Conservation (phyloP, 1,140 invertebrate species). For the Cylas formicarius region DNA sequence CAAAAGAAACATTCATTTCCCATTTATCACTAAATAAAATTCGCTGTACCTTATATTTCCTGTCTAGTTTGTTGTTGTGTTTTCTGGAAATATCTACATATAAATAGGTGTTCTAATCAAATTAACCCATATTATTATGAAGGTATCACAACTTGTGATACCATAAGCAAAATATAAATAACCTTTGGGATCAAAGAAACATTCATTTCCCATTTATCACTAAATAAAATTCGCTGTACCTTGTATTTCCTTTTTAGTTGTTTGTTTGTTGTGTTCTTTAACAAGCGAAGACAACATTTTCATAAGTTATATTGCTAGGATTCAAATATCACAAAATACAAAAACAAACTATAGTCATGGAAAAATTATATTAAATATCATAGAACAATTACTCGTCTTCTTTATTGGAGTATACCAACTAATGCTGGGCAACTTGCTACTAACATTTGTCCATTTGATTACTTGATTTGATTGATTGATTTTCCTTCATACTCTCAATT, state of each 20-base stretch:
- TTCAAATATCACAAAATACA: no score
- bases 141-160: constrained; percentile 17
- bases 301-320: no score
- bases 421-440: no score
- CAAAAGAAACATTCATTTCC: constrained; percentile 4
- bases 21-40: constrained; percentile 1
- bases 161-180: constrained; percentile 14
- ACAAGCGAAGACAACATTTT: constrained; percentile 78
- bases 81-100: constrained; percentile 54
- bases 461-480: no score
- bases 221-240: constrained; percentile 48
- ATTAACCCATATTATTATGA: constrained; percentile 15
- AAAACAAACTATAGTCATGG: no score
- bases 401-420: no score
- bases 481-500: no score
- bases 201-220: not conserved
- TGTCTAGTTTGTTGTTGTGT: constrained; percentile 61
- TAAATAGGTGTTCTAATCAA: constrained; percentile 12
- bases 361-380: no score
- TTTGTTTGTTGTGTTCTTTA: constrained; percentile 83
- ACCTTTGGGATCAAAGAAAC: no score
- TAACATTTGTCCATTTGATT: no score
- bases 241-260: constrained; percentile 71
- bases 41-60: constrained; percentile 68
- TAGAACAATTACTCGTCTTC: no score